A percentile compares a stretch with the other conserved stretches of the same genome.
Evolutionary conservation across 2,888 invertebrate genomes (phyloP).

Genomic region (Drosophila paranaensis): DNA sequence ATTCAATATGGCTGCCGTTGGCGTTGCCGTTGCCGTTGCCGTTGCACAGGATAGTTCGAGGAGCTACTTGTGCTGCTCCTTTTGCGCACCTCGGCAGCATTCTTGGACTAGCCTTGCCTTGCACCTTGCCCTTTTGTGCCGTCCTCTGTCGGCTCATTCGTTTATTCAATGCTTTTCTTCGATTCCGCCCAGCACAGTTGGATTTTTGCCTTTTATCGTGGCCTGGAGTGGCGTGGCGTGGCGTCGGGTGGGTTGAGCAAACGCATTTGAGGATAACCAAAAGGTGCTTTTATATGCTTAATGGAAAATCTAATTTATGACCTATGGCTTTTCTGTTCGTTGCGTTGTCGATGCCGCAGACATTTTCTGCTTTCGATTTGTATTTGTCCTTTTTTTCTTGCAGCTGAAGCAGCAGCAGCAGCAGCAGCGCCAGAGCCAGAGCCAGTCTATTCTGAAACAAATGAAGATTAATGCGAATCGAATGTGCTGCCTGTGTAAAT

Average conservation of each 20-base stretch:
- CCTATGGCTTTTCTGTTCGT: constrained; percentile 80
- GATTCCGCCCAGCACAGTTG: constrained; percentile 77
- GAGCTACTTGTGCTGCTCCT: constrained; percentile 42
- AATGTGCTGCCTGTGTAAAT: constrained; percentile 78
- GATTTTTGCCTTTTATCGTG: constrained; percentile 76
- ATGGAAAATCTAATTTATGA: constrained; percentile 80
- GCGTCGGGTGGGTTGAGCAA: constrained; percentile 24
- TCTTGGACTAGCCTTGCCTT: constrained; percentile 49
- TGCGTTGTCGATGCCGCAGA: constrained; percentile 80
- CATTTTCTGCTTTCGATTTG: constrained; percentile 80
- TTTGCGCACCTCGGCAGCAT: constrained; percentile 47
- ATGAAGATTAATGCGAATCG: constrained; percentile 81
- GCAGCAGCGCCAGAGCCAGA: constrained; percentile 34
- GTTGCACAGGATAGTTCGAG: constrained; percentile 9
- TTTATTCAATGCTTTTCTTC: constrained; percentile 81
- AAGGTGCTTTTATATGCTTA: constrained; percentile 81
- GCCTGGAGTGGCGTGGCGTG: neutral
- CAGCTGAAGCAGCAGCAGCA: constrained; percentile 31
- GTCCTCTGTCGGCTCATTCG: constrained; percentile 61
- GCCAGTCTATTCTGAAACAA: constrained; percentile 80
- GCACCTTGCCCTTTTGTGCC: constrained; percentile 31
- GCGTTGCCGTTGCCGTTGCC: constrained; percentile 43
- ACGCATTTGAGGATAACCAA: constrained; percentile 81
- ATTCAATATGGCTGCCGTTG: constrained; percentile 77
- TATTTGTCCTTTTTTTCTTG: constrained; percentile 75